Evolutionary conservation across 2,113 vertebrate species (phyloP).

Genomic region (Urocolius indicus): DNA sequence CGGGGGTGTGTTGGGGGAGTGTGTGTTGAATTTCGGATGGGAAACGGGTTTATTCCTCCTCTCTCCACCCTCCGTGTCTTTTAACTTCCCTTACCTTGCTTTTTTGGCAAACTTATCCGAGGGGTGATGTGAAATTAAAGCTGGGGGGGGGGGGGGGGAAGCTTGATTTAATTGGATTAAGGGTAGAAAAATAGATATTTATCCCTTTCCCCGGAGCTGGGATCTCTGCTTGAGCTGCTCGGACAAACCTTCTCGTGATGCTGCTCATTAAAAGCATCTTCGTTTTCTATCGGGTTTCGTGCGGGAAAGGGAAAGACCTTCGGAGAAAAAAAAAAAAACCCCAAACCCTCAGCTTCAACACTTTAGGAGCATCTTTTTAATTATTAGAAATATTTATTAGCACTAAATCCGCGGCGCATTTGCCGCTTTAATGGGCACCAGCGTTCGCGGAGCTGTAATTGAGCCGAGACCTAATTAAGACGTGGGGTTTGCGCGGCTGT

Average conservation of each 20-base stretch:
- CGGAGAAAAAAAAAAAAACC: background rate
- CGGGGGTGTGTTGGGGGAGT: too few relatives aligned
- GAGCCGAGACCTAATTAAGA: background rate
- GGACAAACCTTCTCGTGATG: too few relatives aligned
- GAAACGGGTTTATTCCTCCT: background rate
- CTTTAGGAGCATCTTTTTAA: background rate
- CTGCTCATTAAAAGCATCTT: too few relatives aligned
- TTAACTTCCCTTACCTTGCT: too few relatives aligned
- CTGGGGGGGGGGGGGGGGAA: too few relatives aligned
- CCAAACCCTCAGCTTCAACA: background rate
- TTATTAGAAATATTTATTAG: slow-evolving; percentile 16
- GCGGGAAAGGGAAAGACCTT: too few relatives aligned
- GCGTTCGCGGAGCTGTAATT: background rate
- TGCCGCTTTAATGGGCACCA: background rate
- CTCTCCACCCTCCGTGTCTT: too few relatives aligned
- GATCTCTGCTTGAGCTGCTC: too few relatives aligned
- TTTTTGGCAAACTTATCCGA: background rate
- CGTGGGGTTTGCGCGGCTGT: background rate
- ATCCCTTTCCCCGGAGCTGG: too few relatives aligned
- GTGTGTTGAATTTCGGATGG: too few relatives aligned
- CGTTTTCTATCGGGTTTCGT: background rate
- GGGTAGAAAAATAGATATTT: too few relatives aligned
- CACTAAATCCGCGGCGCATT: background rate
- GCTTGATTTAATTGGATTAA: background rate
- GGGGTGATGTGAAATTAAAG: background rate